phyloP scores from a whole-genome alignment of 2,113 vertebrate genomes.

The Eptesicus fuscus region DNA sequence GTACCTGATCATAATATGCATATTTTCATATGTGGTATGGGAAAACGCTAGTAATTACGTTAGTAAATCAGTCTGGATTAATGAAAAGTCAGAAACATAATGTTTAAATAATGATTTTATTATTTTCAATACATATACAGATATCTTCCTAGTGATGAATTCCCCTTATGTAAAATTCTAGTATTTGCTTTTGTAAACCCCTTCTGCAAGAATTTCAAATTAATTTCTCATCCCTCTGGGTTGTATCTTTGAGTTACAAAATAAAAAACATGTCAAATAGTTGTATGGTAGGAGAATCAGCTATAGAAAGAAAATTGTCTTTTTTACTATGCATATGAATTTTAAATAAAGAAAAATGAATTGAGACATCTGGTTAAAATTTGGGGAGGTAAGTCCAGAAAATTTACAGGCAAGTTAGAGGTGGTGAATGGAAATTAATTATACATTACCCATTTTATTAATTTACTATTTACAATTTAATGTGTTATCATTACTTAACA shows the following conservation, averaged over 20 bases:
- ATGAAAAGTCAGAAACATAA: background rate
- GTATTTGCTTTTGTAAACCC: background rate
- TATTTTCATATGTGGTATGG: background rate
- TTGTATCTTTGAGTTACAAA: constrained; percentile 8
- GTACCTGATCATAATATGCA: background rate
- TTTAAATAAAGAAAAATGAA: constrained; percentile 46
- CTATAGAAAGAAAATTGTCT: background rate
- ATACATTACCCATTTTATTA: background rate
- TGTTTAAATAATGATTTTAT: constrained; percentile 23
- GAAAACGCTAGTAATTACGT: background rate
- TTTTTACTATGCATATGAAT: background rate
- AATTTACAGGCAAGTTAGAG: background rate
- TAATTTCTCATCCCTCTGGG: background rate
- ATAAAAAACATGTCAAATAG: background rate
- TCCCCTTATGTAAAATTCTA: constrained; percentile 21
- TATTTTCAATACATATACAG: background rate
- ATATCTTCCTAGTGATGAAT: background rate
- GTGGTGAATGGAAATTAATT: constrained; percentile 13
- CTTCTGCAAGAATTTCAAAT: background rate
- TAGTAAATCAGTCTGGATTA: constrained; percentile 9
- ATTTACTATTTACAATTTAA: constrained; percentile 1
- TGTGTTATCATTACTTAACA: background rate
- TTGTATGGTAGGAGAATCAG: background rate
- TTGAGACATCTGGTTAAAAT: constrained; percentile 6
- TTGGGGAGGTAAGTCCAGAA: constrained; percentile 11